Evolutionary conservation across 2,888 invertebrate species (phyloP), one percentile per base, ranked within the genome.

Genomic region (Notodonta ziczac): DNA sequence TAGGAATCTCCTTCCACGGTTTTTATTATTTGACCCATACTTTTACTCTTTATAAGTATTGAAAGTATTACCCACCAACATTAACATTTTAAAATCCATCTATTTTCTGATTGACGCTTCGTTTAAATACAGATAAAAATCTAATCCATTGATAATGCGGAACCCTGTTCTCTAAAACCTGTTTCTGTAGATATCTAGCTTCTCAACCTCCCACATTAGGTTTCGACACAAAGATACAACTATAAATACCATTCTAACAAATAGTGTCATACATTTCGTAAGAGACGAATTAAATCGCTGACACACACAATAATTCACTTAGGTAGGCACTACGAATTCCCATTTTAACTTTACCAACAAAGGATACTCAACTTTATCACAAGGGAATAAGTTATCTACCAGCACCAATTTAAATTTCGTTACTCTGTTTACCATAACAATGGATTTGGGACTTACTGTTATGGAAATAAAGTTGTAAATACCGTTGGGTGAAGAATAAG

Each of bases 401-500:
- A 54, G n/a, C 14, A 39, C 32, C 39, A 14, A 7, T 54, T 6
- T 8, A 7, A n/a, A 39, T 24, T 16, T 14, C 8, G 6, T 10
- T 56, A 16, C 4, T 55, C 16, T 35, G 14, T n/a, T 16, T 40
- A 55, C 10, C 42, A 44, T 56, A 24, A 5, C 12, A 44, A 44
- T 42, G 24, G 10, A 56, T 16, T 56, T 35, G 24, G 8, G n/a
- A 24, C 44, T 44, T 42, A 24, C 24, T 16, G 16, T 44, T 8
- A 44, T 44, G 16, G 56, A 10, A 14, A 44, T 56, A 56, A 44
- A 24, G 56, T 56, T 56, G 40, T 13, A 12, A 56, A 56, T 44
- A 44, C 6, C 8, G 9, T 44, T 14, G 14, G 44, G 7, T 56
- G 24, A 16, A n/a, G 67, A 76, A 72, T 66, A 67, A 71, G 74